Base-by-base conservation (phyloP, 2,888 invertebrate species). In the Hirtodrosophila alboralis region DNA sequence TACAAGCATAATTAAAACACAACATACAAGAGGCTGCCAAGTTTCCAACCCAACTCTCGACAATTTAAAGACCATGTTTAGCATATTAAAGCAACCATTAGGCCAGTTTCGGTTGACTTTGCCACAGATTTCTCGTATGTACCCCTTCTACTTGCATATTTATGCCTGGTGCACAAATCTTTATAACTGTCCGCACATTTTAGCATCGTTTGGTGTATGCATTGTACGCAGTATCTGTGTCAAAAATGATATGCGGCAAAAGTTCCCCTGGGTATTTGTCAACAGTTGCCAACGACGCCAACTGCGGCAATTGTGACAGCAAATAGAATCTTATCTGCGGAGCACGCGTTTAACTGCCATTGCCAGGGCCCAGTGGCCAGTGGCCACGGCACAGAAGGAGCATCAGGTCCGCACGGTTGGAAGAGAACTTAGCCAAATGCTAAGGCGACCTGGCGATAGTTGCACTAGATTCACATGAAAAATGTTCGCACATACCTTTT, bases 241-340 rank as follows among this genome's bases (percentile, higher is more conserved):
- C 52, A 61, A 3, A 69, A 67, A 67, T 61, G 58, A 57, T 58
- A 62, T 56, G 63, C 57, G 51, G 18, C 41, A 28, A 13, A 59
- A 63, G 51, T 51, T 61, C 67, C 78, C 49, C 43, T 62, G 78
- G 78, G 81, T 67, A 80, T 75, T 80, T 80, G 79, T 83, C 84
- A 80, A 64, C 73, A 60, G 73, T 65, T 69, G 62, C 54, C 59
- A 64, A 48, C 69, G 53, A 53, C 14, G 48, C 14, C 37, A 9
- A 14, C 41, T 37, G 36, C 21, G 58, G 49, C 68, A 63, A 61
- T 64, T 67, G 63, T 74, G 73, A 59, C 62, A 60, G 83, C 63
- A 83, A 73, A 83, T 68, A 74, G 66, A 83, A 83, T 79, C 74
- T 83, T 80, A 83, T 80, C 79, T 68, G 57, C 51, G 57, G 45